Evolutionary conservation across 2,888 invertebrate genomes (phyloP), one percentile per base, ranked within the genome.

Genomic region (Eurois occulta): DNA sequence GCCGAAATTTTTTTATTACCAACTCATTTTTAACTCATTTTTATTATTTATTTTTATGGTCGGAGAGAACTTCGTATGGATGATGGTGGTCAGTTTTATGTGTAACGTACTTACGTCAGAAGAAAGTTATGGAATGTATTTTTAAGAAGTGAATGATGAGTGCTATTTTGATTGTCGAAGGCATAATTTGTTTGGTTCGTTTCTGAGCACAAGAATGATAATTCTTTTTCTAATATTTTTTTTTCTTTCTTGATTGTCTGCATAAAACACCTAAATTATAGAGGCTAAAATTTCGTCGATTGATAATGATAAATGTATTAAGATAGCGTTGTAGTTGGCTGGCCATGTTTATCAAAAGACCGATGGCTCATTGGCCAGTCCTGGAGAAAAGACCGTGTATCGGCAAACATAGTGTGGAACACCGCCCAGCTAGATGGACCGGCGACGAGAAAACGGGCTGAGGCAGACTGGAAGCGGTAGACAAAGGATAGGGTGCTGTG

Each of bases 1-100:
- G 81, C 41, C 72, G 28, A 58, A 75, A 81, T 71, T 78, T 84
- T 86, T 74, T 81, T 85, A 81, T 83, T 76, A 74, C 82, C 70
- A 55, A 77, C 66, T 78, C 77, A 77, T 62, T 72, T 83, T 77
- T 78, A 55, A 77, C 66, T 78, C 77, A 77, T 62, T 72, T 83
- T 77, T 78, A 52, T 74, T 58, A 62, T 72, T 65, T 66, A 72
- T 65, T 72, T 62, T 80, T 74, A 70, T 67, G 71, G 46, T 10
- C 28, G 3, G 13, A 21, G 64, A 52, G 82, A 72, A 62, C 64
- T 66, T 28, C 41, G 38, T 48, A 71, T 71, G 66, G 58, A 35
- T 48, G 35, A 28, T 16, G n/a, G 28, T 72, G 82, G 58, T 64
- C 62, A 52, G 38, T 67, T 72, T 62, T 43, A 38, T 60, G 8